Evolutionary conservation across 1,140 invertebrate species (phyloP).

Genomic region (Drosophila kepulauana): DNA sequence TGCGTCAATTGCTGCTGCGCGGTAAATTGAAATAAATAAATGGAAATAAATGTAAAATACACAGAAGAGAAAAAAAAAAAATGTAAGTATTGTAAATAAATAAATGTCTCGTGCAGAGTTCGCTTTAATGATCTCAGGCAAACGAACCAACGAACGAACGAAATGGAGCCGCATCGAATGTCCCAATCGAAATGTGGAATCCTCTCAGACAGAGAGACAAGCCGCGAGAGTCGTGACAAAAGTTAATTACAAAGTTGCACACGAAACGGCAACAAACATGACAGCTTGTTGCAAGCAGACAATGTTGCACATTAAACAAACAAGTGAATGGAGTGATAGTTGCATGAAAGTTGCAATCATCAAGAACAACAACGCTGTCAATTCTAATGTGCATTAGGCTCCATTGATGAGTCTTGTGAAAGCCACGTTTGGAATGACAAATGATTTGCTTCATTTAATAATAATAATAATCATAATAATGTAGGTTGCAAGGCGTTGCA

Average conservation of each 20-base stretch:
- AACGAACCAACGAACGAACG: not conserved
- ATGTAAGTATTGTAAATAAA: conserved; percentile 19
- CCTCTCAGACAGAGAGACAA: conserved; percentile 7
- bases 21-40: conserved; percentile 40
- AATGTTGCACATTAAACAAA: conserved; percentile 51
- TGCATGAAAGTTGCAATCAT: conserved; percentile 27
- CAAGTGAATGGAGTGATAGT: conserved; percentile 36
- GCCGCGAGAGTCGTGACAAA: conserved; percentile 69
- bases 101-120: conserved; percentile 18
- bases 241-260: conserved; percentile 81
- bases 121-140: conserved; percentile 23
- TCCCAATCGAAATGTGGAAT: conserved; percentile 19
- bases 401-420: not conserved
- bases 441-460: conserved; percentile 7
- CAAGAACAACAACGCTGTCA: conserved; percentile 27
- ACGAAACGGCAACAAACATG: conserved; percentile 63
- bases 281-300: conserved; percentile 63
- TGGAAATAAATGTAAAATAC: conserved; percentile 28
- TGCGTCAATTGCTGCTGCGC: conserved; percentile 33
- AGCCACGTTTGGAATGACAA: not conserved
- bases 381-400: conserved; percentile 39
- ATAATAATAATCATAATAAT: not conserved
- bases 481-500: conserved; percentile 48
- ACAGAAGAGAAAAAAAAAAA: not conserved
- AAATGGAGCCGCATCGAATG: conserved; percentile 27